Evolutionary conservation across 1,140 invertebrate genomes (phyloP), one percentile per base, ranked within the genome.

Genomic region (Ceratosolen fusciceps): DNA sequence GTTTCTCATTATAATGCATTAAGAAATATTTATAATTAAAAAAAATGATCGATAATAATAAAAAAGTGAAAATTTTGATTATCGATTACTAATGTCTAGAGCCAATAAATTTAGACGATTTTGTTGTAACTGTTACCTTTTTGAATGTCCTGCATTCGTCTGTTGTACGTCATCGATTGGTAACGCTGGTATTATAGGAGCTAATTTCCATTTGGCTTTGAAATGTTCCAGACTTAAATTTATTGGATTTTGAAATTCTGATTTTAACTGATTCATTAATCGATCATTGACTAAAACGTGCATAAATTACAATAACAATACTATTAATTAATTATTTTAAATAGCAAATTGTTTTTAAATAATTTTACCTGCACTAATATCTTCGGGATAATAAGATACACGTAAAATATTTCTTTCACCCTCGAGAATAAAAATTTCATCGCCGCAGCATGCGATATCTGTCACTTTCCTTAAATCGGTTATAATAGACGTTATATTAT

Each of bases 351-450:
- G 1, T 16, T 70, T 68, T n/a, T 31, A 56, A 73, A 47, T 26
- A 58, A 54, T 81, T 73, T 74, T 82, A 88, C 86, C 85, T 74
- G 83, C 83, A 74, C 83, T 82, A 83, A 88, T 86, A 39, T 82
- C 80, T 86, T 93, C 92, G 16, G 92, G 92, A 80, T 87, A 85
- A 83, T 92, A 92, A 74, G 93, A 91, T 31, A 95, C 91, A 34
- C 94, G 88, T 79, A 95, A 88, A 65, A 95, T 90, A 85, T 93
- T 93, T 80, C 94, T 90, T 56, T 92, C 88, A 1, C 93, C 93
- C 87, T 95, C 93, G 79, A 97, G 87, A 65, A 97, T 90, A 89
- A 96, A 96, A 81, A 97, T 94, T 92, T 97, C 96, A 82, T 95
- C 93, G 84, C 93, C 92, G 81, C 91, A 91, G 43, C 94, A 93